Conservation (phyloP, 2,113 vertebrate genomes). For the Myocastor coypus region DNA sequence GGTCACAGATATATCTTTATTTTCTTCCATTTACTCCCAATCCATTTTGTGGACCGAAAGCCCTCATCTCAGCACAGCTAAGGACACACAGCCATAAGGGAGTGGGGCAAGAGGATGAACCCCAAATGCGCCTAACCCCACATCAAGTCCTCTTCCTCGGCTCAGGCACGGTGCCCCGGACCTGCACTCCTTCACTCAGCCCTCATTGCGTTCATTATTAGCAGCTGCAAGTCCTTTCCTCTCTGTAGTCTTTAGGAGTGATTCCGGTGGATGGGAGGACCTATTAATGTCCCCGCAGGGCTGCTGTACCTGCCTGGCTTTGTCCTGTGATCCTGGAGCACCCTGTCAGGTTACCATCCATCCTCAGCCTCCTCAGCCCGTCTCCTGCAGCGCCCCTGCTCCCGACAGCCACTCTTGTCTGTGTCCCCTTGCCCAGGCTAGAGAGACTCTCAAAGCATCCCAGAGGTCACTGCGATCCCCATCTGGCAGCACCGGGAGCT, state of each 20-base stretch:
- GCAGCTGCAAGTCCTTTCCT: background rate
- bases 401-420: background rate
- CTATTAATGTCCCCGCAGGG: background rate
- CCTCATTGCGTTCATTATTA: background rate
- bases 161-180: background rate
- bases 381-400: background rate
- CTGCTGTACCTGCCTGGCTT: background rate
- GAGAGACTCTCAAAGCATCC: background rate
- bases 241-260: background rate
- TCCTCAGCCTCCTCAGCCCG: background rate
- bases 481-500: background rate
- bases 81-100: background rate
- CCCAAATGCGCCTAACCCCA: background rate
- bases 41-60: background rate
- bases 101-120: background rate
- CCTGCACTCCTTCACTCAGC: background rate
- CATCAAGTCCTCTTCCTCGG: background rate
- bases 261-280: background rate
- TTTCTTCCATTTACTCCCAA: background rate
- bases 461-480: background rate
- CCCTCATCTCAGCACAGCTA: background rate
- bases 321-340: background rate
- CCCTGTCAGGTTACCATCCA: background rate
- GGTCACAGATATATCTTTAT: background rate
- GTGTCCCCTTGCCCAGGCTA: background rate